These are phyloP conservation scores for Cyanistes caeruleus DNA, from an alignment of 2,113 vertebrate species.

Conservation along the genomic window DNA sequence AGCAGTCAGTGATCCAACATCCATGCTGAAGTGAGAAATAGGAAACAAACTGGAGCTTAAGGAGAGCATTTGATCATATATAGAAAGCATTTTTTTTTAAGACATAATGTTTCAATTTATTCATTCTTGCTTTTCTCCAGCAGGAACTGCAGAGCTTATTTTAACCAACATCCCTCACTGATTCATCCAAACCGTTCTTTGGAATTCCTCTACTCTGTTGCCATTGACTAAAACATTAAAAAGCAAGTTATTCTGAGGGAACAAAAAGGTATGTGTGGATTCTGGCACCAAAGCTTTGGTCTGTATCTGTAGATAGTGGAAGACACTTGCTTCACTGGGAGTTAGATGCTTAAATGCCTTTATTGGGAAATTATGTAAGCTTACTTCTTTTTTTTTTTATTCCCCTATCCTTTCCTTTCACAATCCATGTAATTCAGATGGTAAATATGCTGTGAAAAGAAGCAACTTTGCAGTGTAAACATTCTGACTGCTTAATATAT, in stretches of 20 bases:
- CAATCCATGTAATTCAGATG: background rate
- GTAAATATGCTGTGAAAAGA: background rate
- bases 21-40: background rate
- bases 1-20: background rate
- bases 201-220: background rate
- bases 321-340: background rate
- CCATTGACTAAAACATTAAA: background rate
- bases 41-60: background rate
- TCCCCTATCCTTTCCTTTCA: background rate
- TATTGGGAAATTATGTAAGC: background rate
- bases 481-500: background rate
- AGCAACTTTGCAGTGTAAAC: background rate
- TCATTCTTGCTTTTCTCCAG: background rate
- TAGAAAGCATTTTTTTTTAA: background rate
- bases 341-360: background rate
- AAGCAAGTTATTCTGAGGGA: background rate
- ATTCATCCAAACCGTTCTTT: background rate
- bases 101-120: background rate
- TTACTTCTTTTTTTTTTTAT: background rate
- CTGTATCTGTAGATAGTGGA: background rate
- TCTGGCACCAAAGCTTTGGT: background rate
- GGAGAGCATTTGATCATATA: background rate
- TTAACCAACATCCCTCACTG: background rate
- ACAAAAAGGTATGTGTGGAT: background rate
- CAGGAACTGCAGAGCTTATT: background rate